Base-by-base conservation (phyloP, 92 coral and sea anemone genomes). In the Parazoanthus swiftii region DNA sequence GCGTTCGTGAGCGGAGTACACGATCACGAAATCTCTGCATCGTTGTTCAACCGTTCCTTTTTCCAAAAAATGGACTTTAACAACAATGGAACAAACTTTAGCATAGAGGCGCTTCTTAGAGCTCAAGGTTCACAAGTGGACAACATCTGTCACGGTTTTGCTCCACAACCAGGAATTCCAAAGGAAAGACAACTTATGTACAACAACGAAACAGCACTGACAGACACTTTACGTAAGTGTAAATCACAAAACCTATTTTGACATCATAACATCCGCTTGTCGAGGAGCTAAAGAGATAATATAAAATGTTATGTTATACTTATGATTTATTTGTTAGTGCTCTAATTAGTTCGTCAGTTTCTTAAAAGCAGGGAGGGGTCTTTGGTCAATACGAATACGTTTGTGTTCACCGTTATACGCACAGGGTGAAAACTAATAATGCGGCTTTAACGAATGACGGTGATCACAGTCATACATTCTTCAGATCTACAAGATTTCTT, bases 41-140 rank as follows among this genome's bases (percentile, higher is more conserved):
- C 7, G 29, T 8, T 8, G 59, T 4, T 11, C 29, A 37, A 59
- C 14, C 48, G 43, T 39, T 58, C 18, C 2, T 39, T 36, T 36
- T 84, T 46, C 23, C 25, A 43, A 33, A 84, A 70, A 56, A 84
- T 84, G 87, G 87, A 84, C 48, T 70, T 84, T 71, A 84, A 72
- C 25, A 84, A 39, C 18, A 76, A 44, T 71, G 87, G 87, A 9
- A 70, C 79, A 68, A 84, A 72, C 37, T 84, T 84, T 73, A 84
- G 87, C 21, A 84, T 84, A 44, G 87, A 84, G n/a, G 79, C 79
- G n/a, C 87, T 84, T 48, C 87, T 84, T 25, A 84, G 79, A 72
- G 87, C 79, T 44, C 87, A 84, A 35, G 63, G 58, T 46, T 82
- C 86, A 9, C 76, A 66, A 18, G 77, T 42, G 42, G 87, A 84